A percentile compares a stretch with the other conserved stretches of the same genome.
Conservation (phyloP, 2,113 vertebrate genomes). For the Rhegmatorhina hoffmannsi region DNA sequence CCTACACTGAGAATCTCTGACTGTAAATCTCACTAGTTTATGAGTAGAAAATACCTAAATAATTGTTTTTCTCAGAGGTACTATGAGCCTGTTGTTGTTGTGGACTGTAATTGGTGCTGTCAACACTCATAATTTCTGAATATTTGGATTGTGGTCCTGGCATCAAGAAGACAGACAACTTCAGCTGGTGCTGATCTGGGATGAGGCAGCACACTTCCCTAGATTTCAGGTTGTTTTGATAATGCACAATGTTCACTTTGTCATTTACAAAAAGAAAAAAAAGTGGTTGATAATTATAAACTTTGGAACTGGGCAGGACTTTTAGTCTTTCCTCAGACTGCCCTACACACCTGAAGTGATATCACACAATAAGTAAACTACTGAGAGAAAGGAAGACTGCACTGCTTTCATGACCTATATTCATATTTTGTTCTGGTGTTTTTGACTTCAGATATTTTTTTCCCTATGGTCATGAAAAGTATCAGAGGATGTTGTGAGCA, state of each 20-base stretch:
- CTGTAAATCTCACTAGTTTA: neutral
- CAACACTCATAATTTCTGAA: neutral
- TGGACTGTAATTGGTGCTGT: neutral
- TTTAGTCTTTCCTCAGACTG: neutral
- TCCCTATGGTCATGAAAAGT: neutral
- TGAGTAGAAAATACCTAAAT: neutral
- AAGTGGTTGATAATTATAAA: neutral
- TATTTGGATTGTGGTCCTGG: neutral
- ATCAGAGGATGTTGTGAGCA: neutral
- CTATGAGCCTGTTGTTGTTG: neutral
- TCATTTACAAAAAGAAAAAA: neutral
- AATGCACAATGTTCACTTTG: neutral
- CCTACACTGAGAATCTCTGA: neutral
- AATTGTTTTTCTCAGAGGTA: neutral
- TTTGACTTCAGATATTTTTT: neutral
- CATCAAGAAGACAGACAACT: neutral
- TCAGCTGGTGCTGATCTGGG: neutral
- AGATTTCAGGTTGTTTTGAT: neutral
- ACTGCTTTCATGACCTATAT: neutral
- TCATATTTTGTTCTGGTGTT: neutral
- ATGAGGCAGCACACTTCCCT: accelerated
- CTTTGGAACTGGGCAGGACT: neutral
- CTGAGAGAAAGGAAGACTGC: neutral
- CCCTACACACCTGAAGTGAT: neutral
- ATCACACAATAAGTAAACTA: neutral